Evolutionary conservation across 1,140 invertebrate genomes (phyloP).

Genomic region (Physella acuta): DNA sequence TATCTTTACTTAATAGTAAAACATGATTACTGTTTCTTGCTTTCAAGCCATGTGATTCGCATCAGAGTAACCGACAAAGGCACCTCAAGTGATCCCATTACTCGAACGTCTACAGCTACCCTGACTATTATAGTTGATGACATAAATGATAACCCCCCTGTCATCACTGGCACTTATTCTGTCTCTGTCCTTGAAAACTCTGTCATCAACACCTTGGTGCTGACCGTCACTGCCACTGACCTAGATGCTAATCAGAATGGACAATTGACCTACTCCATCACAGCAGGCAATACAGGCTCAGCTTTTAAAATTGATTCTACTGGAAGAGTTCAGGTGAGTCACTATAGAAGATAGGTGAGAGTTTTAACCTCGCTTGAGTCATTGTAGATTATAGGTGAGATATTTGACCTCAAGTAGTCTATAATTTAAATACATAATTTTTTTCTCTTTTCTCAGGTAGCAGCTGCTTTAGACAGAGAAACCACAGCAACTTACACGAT

Average conservation of each 20-base stretch:
- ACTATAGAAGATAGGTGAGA: no score
- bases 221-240: slow-evolving; percentile 40
- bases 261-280: slow-evolving; percentile 35
- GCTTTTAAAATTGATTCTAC: slow-evolving; percentile 36
- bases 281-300: slow-evolving; percentile 33
- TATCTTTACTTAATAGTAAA: no score
- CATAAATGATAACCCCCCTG: slow-evolving; percentile 33
- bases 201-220: slow-evolving; percentile 34
- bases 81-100: slow-evolving; percentile 22
- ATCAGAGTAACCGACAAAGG: slow-evolving; percentile 35
- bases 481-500: slow-evolving; percentile 29
- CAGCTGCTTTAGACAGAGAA: slow-evolving; percentile 38
- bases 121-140: slow-evolving; percentile 41
- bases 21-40: no score
- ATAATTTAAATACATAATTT: no score
- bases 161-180: slow-evolving; percentile 36
- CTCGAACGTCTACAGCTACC: slow-evolving; percentile 33
- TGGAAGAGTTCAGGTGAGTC: slow-evolving; percentile 15
- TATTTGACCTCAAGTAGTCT: no score
- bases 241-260: slow-evolving; percentile 37
- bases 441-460: slow-evolving; percentile 29
- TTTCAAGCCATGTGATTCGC: slow-evolving; percentile 33
- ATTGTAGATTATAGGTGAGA: no score
- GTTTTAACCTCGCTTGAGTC: no score
- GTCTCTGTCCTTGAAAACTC: slow-evolving; percentile 38